These are phyloP conservation scores for Drosophila kurseongensis DNA, from an alignment of 1,140 invertebrate genomes.

Conservation along the genomic window DNA sequence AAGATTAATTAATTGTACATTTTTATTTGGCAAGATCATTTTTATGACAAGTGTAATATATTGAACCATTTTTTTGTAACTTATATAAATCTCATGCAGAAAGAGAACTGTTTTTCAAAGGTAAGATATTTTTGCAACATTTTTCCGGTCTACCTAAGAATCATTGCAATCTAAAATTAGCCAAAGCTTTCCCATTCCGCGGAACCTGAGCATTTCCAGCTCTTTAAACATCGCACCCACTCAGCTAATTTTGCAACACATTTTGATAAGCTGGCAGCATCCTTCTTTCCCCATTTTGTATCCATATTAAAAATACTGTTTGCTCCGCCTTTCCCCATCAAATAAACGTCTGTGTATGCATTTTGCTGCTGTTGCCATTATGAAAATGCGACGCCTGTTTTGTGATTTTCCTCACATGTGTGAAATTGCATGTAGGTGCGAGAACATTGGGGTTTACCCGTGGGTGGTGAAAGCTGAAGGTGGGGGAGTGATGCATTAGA, in stretches of 20 bases:
- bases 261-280: constrained; percentile 66
- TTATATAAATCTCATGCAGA: no score
- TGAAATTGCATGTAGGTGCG: constrained; percentile 68
- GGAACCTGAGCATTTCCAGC: constrained; percentile 38
- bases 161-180: constrained; percentile 32
- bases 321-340: background rate
- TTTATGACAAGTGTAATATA: no score
- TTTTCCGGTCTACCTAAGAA: no score
- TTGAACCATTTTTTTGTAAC: no score
- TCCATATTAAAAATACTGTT: constrained; percentile 75
- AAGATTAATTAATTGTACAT: no score
- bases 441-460: constrained; percentile 7
- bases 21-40: no score
- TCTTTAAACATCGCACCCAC: constrained; percentile 60
- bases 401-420: constrained; percentile 59
- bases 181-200: constrained; percentile 5
- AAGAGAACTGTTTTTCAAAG: no score
- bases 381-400: constrained; percentile 68
- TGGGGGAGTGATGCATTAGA: constrained; percentile 47
- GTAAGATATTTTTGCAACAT: no score
- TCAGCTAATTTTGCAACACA: constrained; percentile 76
- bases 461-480: constrained; percentile 16
- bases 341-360: background rate
- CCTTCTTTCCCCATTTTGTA: constrained; percentile 51
- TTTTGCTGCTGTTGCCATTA: constrained; percentile 40